A percentile compares a stretch with the other conserved stretches of the same genome.
phyloP scores from a whole-genome alignment of 2,888 invertebrate species.

The Eupithecia dodoneata region DNA sequence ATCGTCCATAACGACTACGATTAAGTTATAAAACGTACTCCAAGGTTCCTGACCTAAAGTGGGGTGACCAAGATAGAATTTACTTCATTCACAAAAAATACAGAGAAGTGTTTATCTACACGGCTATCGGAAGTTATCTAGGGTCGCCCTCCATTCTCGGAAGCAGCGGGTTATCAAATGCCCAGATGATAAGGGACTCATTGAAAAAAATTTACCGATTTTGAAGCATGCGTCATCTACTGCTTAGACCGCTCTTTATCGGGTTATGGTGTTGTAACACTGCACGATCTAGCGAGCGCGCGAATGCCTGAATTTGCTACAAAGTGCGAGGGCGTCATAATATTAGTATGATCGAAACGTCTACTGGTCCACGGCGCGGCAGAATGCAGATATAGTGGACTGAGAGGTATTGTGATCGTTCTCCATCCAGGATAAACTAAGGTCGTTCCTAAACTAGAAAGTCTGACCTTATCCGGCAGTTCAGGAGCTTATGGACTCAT shows the following conservation, averaged over 20 bases:
- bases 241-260: neutral
- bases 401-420: neutral
- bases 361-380: neutral
- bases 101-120: conserved; percentile 45
- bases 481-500: too few relatives aligned
- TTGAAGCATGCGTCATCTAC: conserved; percentile 9
- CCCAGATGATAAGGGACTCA: conserved; percentile 24
- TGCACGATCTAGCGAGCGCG: neutral
- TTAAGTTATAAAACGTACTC: conserved; percentile 19
- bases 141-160: conserved; percentile 60
- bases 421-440: neutral
- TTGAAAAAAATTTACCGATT: conserved; percentile 31
- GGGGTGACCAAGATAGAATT: neutral
- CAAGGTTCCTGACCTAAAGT: conserved; percentile 5
- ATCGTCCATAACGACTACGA: conserved; percentile 11
- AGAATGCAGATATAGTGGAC: neutral
- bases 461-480: neutral
- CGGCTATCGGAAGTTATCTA: conserved; percentile 58
- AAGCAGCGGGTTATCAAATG: conserved; percentile 60
- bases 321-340: neutral
- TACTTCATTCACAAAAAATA: conserved; percentile 55
- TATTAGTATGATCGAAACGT: neutral
- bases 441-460: neutral
- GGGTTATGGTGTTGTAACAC: neutral
- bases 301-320: neutral